These are phyloP conservation scores for Branchinecta lynchi DNA, from an alignment of 1,140 invertebrate species.

Conservation along the genomic window DNA sequence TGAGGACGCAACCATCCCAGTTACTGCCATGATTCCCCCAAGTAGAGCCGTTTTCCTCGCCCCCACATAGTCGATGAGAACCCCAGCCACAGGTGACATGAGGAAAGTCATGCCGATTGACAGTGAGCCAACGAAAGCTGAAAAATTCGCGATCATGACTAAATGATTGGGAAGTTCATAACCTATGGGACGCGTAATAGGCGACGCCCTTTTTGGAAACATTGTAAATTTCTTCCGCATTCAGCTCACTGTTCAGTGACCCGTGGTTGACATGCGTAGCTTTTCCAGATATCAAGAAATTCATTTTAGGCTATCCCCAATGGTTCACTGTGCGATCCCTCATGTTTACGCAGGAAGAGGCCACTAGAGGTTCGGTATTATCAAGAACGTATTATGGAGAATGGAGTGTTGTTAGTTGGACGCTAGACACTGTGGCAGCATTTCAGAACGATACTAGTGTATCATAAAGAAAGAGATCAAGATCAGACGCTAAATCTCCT, in stretches of 20 bases:
- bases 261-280: conserved; percentile 25
- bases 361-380: too few species aligned
- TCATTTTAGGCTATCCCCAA: too few species aligned
- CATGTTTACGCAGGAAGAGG: too few species aligned
- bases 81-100: conserved; percentile 66
- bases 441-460: too few species aligned
- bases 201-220: background rate
- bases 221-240: background rate
- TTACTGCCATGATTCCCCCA: conserved; percentile 56
- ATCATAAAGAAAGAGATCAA: too few species aligned
- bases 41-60: conserved; percentile 61
- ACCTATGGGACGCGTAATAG: background rate
- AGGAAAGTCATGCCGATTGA: conserved; percentile 77
- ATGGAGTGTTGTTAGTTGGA: too few species aligned
- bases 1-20: conserved; percentile 62
- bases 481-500: too few species aligned
- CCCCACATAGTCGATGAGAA: conserved; percentile 67
- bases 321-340: too few species aligned
- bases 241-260: too few species aligned
- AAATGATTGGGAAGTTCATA: conserved; percentile 3
- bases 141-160: conserved; percentile 27
- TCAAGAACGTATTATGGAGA: too few species aligned
- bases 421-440: too few species aligned
- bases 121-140: conserved; percentile 73
- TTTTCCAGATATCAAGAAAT: too few species aligned